Evolutionary conservation across 2,113 vertebrate species (phyloP).

Genomic region (Cynopterus brachyotis): DNA sequence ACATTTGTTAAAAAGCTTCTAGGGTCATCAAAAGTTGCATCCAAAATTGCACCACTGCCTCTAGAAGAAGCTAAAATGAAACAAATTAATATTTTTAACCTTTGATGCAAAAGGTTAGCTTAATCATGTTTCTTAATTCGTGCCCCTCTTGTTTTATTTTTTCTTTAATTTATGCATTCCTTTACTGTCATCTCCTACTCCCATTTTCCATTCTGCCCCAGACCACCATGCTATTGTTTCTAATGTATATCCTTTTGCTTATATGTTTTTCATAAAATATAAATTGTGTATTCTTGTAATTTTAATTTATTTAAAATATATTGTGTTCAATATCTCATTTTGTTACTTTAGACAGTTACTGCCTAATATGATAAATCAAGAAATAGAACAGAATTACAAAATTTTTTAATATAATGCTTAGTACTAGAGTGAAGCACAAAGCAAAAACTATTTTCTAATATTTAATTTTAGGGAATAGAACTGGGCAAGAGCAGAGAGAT

Average conservation of each 20-base stretch:
- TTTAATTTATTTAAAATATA: background rate
- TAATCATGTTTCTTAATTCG: background rate
- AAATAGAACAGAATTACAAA: background rate
- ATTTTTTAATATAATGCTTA: background rate
- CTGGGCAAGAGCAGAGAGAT: background rate
- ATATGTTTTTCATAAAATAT: background rate
- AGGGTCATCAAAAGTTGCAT: background rate
- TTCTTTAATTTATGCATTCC: background rate
- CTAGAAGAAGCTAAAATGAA: background rate
- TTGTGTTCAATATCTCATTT: background rate
- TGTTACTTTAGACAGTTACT: background rate
- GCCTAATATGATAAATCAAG: background rate
- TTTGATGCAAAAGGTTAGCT: background rate
- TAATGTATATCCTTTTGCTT: background rate
- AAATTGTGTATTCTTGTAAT: background rate
- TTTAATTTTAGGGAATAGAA: background rate
- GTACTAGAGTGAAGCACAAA: background rate
- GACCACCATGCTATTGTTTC: background rate
- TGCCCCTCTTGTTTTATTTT: background rate
- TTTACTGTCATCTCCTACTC: background rate
- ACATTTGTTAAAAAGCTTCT: background rate
- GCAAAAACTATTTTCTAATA: conserved; percentile 28
- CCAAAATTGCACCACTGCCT: background rate
- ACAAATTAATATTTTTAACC: background rate
- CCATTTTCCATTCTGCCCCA: background rate